These are phyloP conservation scores for Adelges cooleyi DNA, from an alignment of 1,140 invertebrate genomes.

Conservation along the genomic window DNA sequence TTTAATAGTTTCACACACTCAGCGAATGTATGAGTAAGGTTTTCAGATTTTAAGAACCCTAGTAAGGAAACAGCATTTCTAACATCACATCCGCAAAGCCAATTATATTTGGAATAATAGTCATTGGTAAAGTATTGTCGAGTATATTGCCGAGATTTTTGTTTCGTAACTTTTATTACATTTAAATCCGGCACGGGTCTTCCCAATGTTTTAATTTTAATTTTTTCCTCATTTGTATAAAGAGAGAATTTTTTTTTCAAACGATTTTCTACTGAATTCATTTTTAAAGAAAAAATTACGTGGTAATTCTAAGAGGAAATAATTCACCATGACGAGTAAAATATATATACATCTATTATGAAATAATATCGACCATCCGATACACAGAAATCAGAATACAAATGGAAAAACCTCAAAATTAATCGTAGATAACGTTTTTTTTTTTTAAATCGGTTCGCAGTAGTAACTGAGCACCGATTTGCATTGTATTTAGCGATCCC, in stretches of 20 bases:
- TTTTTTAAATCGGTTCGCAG: no score
- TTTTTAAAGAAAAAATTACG: no score
- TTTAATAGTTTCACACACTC: slow-evolving; percentile 33
- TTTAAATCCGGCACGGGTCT: neutral
- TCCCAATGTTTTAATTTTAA: neutral
- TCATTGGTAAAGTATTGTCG: neutral
- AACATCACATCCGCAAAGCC: neutral
- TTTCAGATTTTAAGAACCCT: neutral
- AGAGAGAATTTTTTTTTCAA: neutral
- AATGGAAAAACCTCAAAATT: no score
- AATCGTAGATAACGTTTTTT: no score
- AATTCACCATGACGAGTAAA: no score
- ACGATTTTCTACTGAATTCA: neutral
- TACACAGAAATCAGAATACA: no score
- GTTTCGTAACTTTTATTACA: neutral
- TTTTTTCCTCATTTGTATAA: slow-evolving; percentile 1
- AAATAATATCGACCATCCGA: no score
- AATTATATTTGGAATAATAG: neutral
- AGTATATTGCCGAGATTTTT: neutral
- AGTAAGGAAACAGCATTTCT: slow-evolving; percentile 5
- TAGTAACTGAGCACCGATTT: neutral
- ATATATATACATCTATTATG: no score
- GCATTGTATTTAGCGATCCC: neutral
- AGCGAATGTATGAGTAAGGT: slow-evolving; percentile 30
- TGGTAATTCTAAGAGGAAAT: no score